Percentiles rank a stretch among this genome's conserved stretches.
These are phyloP conservation scores for Apocheima hispidaria DNA, from an alignment of 2,888 invertebrate genomes.

Conservation along the genomic window DNA sequence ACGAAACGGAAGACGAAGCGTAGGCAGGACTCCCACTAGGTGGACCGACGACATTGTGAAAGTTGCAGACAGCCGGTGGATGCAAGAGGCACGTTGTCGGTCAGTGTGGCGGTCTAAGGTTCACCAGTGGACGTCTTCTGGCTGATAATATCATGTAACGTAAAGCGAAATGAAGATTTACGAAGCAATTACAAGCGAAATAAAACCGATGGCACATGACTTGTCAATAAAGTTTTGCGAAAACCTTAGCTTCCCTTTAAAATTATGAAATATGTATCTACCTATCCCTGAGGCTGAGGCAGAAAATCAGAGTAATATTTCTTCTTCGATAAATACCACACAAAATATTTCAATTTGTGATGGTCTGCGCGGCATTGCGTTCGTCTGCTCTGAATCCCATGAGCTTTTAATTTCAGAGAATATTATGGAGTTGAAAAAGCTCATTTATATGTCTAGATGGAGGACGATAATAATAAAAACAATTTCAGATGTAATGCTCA, in stretches of 20 bases:
- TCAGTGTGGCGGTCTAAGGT: no score
- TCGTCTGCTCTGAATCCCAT: slow-evolving; percentile 23
- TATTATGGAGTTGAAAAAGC: slow-evolving; percentile 30
- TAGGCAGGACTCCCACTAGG: no score
- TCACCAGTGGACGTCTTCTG: no score
- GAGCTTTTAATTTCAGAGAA: slow-evolving; percentile 23
- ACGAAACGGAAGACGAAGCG: no score
- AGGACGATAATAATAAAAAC: slow-evolving; percentile 24
- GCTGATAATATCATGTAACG: no score
- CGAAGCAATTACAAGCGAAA: neutral
- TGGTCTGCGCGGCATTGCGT: slow-evolving; percentile 17
- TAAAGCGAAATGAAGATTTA: neutral
- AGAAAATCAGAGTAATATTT: neutral
- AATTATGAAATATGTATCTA: neutral
- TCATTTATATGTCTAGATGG: slow-evolving; percentile 32
- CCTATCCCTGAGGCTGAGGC: neutral
- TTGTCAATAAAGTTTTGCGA: neutral
- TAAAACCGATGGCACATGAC: neutral
- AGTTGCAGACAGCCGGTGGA: no score
- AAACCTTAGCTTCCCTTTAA: neutral
- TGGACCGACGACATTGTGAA: no score
- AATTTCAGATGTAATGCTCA: slow-evolving; percentile 23
- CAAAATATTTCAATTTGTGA: slow-evolving; percentile 20
- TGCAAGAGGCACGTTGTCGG: no score
- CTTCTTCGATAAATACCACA: neutral